Conservation (phyloP, 2,797 vertebrate species). For the Gallinago stenura region DNA sequence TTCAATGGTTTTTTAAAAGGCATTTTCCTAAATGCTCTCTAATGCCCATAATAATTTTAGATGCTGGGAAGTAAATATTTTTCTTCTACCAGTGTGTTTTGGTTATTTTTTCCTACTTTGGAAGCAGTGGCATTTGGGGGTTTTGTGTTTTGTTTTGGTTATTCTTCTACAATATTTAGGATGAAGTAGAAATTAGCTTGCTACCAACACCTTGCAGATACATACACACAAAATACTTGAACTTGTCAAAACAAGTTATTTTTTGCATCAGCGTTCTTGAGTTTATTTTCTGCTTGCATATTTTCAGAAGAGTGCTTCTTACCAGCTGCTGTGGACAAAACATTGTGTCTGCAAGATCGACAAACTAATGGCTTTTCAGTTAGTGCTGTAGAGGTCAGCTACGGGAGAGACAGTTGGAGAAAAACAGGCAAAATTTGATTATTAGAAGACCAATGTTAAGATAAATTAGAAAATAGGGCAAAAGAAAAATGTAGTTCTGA, state of each 20-base stretch:
- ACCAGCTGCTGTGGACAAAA: conserved; percentile 25
- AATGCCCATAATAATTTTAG: conserved; percentile 25
- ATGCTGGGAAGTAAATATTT: conserved; percentile 35
- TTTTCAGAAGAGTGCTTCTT: conserved; percentile 38
- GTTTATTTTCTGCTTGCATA: conserved; percentile 40
- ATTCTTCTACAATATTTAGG: conserved; percentile 6
- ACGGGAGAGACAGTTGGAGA: background rate
- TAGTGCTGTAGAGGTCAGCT: background rate
- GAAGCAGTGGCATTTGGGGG: background rate
- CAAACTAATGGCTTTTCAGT: background rate
- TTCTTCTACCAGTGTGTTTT: background rate
- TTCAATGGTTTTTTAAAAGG: background rate
- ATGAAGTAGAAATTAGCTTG: conserved; percentile 14
- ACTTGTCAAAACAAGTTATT: conserved; percentile 51
- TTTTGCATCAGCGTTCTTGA: conserved; percentile 44
- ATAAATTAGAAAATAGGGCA: background rate
- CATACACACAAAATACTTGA: background rate
- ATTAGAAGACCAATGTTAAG: background rate
- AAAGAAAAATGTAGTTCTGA: background rate
- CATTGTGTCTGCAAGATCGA: background rate
- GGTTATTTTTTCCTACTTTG: background rate
- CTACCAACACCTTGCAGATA: conserved; percentile 26
- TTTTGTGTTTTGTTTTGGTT: conserved; percentile 17
- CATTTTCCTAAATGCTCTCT: conserved; percentile 9
- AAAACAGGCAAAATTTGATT: background rate